These are phyloP conservation scores for Ormyrus labotus DNA, from an alignment of 2,888 invertebrate genomes.

Conservation along the genomic window DNA sequence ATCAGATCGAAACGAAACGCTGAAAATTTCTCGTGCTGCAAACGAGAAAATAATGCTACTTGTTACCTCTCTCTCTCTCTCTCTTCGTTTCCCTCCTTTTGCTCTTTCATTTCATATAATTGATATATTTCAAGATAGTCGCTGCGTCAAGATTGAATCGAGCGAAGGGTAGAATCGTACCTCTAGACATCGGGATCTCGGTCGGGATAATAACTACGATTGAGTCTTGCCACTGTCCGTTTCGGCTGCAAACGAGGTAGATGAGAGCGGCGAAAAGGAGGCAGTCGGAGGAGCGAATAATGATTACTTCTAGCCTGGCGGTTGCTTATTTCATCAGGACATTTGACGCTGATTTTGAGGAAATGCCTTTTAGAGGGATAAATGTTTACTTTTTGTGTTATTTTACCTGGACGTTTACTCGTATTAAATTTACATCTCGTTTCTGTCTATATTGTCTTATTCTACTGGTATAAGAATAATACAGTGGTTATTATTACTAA, in stretches of 20 bases:
- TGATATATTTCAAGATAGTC: conserved; percentile 18
- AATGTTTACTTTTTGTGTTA: no score
- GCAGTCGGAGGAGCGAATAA: neutral
- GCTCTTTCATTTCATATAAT: conserved; percentile 36
- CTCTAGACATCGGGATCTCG: neutral
- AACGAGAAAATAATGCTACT: neutral
- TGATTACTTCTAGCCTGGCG: no score
- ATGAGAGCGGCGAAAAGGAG: neutral
- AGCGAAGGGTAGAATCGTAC: neutral
- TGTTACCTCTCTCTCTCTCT: neutral
- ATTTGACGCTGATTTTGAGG: no score
- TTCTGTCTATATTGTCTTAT: no score
- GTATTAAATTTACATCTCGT: no score
- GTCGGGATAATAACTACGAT: conserved; percentile 36
- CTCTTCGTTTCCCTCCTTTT: neutral
- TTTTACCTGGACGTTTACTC: no score
- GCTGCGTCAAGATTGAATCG: conserved; percentile 6
- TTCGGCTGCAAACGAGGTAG: neutral
- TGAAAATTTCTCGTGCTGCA: neutral
- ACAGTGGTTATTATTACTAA: no score
- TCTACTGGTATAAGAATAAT: no score
- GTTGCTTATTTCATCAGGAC: no score
- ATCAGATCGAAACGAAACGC: no score
- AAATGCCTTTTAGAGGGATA: no score
- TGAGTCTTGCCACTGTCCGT: neutral